Evolutionary conservation across 2,797 vertebrate species (phyloP).

Genomic region (Psittacula echo): DNA sequence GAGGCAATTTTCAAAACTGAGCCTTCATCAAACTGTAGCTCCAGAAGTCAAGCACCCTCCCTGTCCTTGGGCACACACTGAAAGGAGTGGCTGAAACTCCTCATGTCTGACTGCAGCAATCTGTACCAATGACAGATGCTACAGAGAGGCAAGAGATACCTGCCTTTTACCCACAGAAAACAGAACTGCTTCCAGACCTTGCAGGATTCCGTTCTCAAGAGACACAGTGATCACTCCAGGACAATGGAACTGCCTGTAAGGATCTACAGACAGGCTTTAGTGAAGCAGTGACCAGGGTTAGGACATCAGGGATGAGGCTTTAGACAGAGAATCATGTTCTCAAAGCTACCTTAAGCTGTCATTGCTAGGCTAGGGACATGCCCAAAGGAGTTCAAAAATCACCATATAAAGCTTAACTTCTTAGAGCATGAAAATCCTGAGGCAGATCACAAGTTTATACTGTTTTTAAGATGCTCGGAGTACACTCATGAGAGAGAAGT

Average conservation of each 20-base stretch:
- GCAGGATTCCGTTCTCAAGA: not conserved
- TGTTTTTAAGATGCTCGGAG: not conserved
- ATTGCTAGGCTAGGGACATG: fast-evolving
- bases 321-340: not conserved
- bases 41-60: not conserved
- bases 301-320: not conserved
- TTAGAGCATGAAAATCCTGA: not conserved
- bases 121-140: not conserved
- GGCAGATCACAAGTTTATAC: not conserved
- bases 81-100: not conserved
- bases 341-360: not conserved
- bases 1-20: not conserved
- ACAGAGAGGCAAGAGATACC: not conserved
- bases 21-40: not conserved
- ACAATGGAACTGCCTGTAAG: not conserved
- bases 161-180: not conserved
- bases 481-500: not conserved
- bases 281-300: not conserved
- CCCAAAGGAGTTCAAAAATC: not conserved
- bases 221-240: fast-evolving
- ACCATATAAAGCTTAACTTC: not conserved
- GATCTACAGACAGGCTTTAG: not conserved
- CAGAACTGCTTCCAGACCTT: not conserved
- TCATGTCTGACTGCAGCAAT: not conserved
- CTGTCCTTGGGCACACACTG: not conserved